Conservation (phyloP, 2,888 invertebrate species). For the Esperia sulphurella region DNA sequence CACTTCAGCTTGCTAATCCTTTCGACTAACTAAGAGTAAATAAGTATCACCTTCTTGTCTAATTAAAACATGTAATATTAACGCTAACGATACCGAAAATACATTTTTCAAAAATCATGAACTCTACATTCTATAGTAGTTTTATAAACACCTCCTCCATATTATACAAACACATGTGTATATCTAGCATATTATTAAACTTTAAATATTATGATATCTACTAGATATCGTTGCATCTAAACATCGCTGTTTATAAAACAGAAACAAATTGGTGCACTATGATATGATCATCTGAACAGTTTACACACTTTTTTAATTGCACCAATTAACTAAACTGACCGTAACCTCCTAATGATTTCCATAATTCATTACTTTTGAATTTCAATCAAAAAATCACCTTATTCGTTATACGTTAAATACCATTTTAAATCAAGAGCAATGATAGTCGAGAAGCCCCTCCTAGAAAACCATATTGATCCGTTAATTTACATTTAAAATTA, state of each 20-base stretch:
- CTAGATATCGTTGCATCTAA: constrained; percentile 9
- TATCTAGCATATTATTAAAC: constrained; percentile 8
- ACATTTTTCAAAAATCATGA: no score
- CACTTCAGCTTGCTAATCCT: no score
- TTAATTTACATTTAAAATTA: constrained; percentile 4
- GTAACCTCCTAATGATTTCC: constrained; percentile 33
- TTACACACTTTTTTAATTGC: constrained; percentile 21
- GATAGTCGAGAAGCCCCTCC: constrained; percentile 3
- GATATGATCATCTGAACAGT: constrained; percentile 19
- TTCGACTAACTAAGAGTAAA: no score
- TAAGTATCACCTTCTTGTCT: no score
- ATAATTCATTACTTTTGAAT: constrained; percentile 19
- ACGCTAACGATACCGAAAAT: no score
- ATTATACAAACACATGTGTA: no score
- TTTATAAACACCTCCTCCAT: no score
- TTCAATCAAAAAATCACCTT: constrained; percentile 15
- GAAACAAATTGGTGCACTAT: constrained; percentile 13
- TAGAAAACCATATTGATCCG: constrained; percentile 23
- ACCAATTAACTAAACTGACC: constrained; percentile 25
- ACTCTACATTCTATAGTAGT: no score
- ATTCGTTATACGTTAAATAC: not conserved
- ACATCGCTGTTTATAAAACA: constrained; percentile 27
- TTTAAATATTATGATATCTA: constrained; percentile 27
- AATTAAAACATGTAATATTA: not conserved
- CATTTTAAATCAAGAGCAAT: not conserved